These are phyloP conservation scores for Lissocephala sabroskyi DNA, from an alignment of 2,888 invertebrate species.

Conservation along the genomic window DNA sequence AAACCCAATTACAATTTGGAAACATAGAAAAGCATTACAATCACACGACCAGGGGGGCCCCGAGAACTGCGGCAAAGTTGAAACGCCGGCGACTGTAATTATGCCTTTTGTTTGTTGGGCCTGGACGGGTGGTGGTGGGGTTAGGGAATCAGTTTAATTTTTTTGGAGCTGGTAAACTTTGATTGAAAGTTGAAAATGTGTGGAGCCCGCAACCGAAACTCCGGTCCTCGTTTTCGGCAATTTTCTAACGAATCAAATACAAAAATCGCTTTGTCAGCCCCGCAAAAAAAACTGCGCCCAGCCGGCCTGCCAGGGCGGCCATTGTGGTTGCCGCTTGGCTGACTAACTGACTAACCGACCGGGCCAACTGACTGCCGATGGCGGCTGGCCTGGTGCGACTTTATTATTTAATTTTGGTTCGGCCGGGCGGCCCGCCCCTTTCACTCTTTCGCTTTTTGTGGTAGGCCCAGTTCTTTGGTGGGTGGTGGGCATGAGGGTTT, in stretches of 20 bases:
- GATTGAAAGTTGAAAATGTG: conserved; percentile 57
- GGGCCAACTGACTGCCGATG: not conserved
- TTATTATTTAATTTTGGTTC: conserved; percentile 43
- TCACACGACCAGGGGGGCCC: too few relatives aligned
- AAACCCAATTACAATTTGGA: too few relatives aligned
- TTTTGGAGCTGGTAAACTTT: conserved; percentile 20
- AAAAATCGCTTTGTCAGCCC: conserved; percentile 48
- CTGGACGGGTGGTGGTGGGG: not conserved
- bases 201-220: too few relatives aligned
- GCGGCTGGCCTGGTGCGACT: not conserved
- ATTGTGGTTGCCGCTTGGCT: not conserved
- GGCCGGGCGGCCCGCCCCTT: too few relatives aligned
- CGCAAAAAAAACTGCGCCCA: not conserved
- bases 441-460: conserved; percentile 19
- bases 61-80: conserved; percentile 57
- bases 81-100: conserved; percentile 54
- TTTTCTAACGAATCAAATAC: conserved; percentile 1
- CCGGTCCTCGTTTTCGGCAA: conserved; percentile 11
- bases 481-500: too few relatives aligned
- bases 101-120: conserved; percentile 22
- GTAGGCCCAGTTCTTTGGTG: conserved; percentile 7
- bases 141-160: not conserved
- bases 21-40: too few relatives aligned
- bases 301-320: too few relatives aligned
- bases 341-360: too few relatives aligned